phyloP scores from a whole-genome alignment of 2,797 vertebrate species.

The Myotis daubentonii region DNA sequence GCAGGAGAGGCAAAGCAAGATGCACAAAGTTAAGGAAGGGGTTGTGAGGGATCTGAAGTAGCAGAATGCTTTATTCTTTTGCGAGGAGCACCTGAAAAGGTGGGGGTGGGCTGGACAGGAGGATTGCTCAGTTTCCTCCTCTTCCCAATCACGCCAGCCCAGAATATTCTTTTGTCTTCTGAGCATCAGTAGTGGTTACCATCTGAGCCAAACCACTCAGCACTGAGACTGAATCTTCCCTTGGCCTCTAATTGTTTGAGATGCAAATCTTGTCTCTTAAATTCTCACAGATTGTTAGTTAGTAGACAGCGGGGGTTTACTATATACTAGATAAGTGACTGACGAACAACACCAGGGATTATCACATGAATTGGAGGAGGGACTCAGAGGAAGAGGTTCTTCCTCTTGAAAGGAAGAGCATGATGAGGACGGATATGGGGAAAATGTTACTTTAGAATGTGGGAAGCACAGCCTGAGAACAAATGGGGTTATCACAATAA shows the following conservation, averaged over 20 bases:
- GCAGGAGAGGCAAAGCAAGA: not conserved
- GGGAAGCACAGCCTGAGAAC: constrained; percentile 61
- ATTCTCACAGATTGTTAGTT: not conserved
- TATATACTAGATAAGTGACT: not conserved
- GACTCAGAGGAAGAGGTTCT: not conserved
- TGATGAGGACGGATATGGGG: constrained; percentile 49
- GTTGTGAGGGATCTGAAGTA: not conserved
- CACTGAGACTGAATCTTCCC: not conserved
- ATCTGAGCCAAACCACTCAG: not conserved
- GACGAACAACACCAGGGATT: not conserved
- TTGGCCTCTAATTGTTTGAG: not conserved
- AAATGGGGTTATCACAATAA: constrained; percentile 74
- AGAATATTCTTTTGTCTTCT: not conserved
- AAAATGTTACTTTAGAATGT: constrained; percentile 64
- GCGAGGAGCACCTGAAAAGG: not conserved
- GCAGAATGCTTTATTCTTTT: not conserved
- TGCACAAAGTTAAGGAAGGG: not conserved
- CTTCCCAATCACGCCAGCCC: not conserved
- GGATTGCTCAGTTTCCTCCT: not conserved
- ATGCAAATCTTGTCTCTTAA: not conserved
- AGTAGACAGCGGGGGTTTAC: not conserved
- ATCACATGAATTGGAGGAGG: not conserved
- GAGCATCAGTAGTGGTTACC: not conserved
- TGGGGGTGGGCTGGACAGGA: accelerated
- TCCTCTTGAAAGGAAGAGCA: constrained; percentile 55